Percentiles rank a stretch among this genome's conserved stretches.
Conservation (phyloP, 2,888 invertebrate genomes). For the Yponomeuta evonymella region DNA sequence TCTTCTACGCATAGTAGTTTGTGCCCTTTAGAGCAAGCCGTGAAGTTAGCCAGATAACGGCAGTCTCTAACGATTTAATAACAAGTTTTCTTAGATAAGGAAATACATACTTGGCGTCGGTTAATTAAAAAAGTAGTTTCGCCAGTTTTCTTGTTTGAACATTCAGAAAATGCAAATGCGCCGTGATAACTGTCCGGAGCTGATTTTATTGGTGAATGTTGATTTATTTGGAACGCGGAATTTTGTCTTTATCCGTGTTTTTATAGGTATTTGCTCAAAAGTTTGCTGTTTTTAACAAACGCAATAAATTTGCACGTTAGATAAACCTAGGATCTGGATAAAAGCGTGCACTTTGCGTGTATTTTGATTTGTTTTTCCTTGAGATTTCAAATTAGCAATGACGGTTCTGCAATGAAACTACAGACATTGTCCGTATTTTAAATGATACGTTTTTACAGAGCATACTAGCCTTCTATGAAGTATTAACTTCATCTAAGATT, state of each 20-base stretch:
- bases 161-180: slow-evolving; percentile 12
- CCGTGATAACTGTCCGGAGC: background rate
- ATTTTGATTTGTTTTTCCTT: too few relatives aligned
- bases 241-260: background rate
- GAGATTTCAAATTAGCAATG: too few relatives aligned
- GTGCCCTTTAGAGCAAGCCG: background rate
- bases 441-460: too few relatives aligned
- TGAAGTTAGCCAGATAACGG: slow-evolving; percentile 5
- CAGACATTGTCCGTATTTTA: too few relatives aligned
- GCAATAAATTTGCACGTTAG: too few relatives aligned
- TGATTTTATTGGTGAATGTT: background rate
- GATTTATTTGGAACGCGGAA: background rate
- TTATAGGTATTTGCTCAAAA: too few relatives aligned
- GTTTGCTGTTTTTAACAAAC: too few relatives aligned
- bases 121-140: slow-evolving; percentile 9
- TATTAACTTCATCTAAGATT: too few relatives aligned
- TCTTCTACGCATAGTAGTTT: background rate
- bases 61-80: slow-evolving; percentile 7
- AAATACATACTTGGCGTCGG: background rate
- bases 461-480: too few relatives aligned
- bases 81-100: slow-evolving; percentile 9
- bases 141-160: slow-evolving; percentile 3
- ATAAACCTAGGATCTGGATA: too few relatives aligned
- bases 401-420: too few relatives aligned
- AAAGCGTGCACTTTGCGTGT: too few relatives aligned